Conservation (phyloP, 1,140 invertebrate species). For the Brachionus calyciflorus region DNA sequence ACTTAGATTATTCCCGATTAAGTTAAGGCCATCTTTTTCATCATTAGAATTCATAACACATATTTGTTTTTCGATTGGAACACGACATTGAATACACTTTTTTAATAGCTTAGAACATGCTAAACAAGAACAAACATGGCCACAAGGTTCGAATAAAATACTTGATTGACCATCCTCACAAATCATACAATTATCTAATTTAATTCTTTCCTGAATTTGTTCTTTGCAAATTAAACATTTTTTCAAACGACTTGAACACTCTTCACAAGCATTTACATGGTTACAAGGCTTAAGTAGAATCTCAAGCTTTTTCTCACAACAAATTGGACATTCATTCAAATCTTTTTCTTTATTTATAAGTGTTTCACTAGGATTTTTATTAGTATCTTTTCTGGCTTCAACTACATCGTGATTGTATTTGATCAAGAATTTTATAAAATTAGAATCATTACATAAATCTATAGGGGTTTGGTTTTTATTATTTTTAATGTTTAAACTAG, state of each 20-base stretch:
- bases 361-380: background rate
- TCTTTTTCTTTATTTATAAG: constrained; percentile 50
- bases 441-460: constrained; percentile 91
- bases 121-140: constrained; percentile 89
- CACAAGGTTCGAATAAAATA: constrained; percentile 85
- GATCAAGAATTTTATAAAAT: constrained; percentile 84
- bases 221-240: constrained; percentile 90
- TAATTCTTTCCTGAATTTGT: constrained; percentile 71
- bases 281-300: constrained; percentile 74
- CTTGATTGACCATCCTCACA: constrained; percentile 88
- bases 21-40: constrained; percentile 68
- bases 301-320: constrained; percentile 86
- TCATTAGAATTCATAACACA: constrained; percentile 76
- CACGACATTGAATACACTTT: constrained; percentile 88
- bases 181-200: constrained; percentile 82
- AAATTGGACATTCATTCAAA: constrained; percentile 80
- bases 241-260: constrained; percentile 85
- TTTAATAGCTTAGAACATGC: constrained; percentile 88
- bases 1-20: constrained; percentile 77
- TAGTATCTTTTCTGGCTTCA: background rate
- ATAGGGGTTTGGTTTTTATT: constrained; percentile 93
- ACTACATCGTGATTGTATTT: constrained; percentile 61
- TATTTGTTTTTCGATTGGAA: constrained; percentile 70
- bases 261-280: constrained; percentile 85
- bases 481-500: constrained; percentile 87